Conservation (phyloP, 2,888 invertebrate species). For the Ochropleura leucogaster region DNA sequence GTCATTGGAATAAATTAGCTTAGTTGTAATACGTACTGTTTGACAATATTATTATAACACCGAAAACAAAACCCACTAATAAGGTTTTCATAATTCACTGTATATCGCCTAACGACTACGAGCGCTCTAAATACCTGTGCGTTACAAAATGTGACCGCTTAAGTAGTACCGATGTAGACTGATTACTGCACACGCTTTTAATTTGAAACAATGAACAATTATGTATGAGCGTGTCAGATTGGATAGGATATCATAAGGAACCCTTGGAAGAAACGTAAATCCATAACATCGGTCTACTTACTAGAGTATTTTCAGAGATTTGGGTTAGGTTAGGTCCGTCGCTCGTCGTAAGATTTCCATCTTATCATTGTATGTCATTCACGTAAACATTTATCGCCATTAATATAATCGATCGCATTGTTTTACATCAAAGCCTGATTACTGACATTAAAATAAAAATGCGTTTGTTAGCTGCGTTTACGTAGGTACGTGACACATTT, state of each 20-base stretch:
- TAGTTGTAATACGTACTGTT: slow-evolving; percentile 33
- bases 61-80: slow-evolving; percentile 19
- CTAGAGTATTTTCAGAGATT: background rate
- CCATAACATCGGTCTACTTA: background rate
- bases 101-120: background rate
- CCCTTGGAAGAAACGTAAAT: slow-evolving; percentile 6
- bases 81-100: slow-evolving; percentile 43
- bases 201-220: slow-evolving; percentile 48
- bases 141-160: slow-evolving; percentile 20
- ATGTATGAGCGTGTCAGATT: background rate
- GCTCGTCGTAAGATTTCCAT: too few relatives aligned
- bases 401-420: background rate
- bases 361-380: too few relatives aligned
- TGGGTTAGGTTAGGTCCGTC: too few relatives aligned
- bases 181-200: slow-evolving; percentile 49
- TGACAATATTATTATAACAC: slow-evolving; percentile 14
- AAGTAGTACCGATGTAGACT: background rate
- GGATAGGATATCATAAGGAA: slow-evolving; percentile 21
- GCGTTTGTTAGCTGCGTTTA: background rate
- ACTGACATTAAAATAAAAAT: background rate
- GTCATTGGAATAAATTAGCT: background rate
- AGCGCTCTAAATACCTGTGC: background rate
- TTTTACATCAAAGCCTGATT: background rate
- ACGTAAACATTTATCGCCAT: background rate
- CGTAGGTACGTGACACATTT: background rate